Conservation (phyloP, 2,113 vertebrate genomes). For the Myodes glareolus region DNA sequence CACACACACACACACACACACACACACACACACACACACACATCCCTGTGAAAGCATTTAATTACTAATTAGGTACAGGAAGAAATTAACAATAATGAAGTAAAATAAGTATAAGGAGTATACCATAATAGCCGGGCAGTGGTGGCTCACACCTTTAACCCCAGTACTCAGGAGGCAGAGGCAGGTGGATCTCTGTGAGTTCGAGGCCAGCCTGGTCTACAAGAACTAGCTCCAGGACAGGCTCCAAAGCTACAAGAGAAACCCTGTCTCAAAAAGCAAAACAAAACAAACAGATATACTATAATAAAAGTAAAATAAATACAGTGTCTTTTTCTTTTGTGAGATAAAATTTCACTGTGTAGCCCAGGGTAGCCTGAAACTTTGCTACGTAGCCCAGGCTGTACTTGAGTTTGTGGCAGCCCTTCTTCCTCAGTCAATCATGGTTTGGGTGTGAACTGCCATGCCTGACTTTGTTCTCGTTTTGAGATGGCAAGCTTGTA, state of each 20-base stretch:
- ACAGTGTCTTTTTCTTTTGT: not conserved
- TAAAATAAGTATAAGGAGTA: not conserved
- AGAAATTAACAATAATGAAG: not conserved
- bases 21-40: not conserved
- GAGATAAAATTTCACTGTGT: not conserved
- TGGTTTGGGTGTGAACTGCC: not conserved
- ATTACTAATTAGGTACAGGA: not conserved
- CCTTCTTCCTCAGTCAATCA: not conserved
- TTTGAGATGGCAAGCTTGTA: not conserved
- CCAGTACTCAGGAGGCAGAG: too few relatives aligned
- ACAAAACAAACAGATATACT: not conserved
- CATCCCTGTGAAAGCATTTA: too few relatives aligned
- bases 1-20: not conserved
- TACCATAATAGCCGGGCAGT: not conserved
- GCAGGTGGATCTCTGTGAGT: too few relatives aligned
- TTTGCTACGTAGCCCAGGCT: not conserved
- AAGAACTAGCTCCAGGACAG: too few relatives aligned
- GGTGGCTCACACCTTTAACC: too few relatives aligned
- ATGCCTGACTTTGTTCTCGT: not conserved
- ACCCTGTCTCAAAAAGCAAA: too few relatives aligned
- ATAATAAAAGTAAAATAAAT: not conserved
- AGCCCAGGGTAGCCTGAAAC: not conserved
- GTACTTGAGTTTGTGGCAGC: not conserved
- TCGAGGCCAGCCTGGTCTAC: too few relatives aligned
- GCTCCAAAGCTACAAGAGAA: too few relatives aligned